These are phyloP conservation scores for Cephus spinipes DNA, from an alignment of 2,888 invertebrate species.

Conservation along the genomic window DNA sequence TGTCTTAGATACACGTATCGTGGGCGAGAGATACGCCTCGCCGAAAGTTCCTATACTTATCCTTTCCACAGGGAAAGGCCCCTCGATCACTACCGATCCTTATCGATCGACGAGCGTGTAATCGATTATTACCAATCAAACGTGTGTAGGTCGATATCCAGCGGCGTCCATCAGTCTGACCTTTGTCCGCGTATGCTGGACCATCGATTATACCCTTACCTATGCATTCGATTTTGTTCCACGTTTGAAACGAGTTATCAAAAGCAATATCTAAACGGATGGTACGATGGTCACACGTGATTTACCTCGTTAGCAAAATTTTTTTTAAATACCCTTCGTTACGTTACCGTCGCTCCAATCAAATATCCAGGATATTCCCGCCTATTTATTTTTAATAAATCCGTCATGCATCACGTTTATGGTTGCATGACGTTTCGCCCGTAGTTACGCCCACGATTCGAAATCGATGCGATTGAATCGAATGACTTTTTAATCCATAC, in stretches of 20 bases:
- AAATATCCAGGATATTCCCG: neutral
- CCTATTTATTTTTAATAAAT: neutral
- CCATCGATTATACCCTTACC: neutral
- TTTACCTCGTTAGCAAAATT: neutral
- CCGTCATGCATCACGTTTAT: neutral
- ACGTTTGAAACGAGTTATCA: neutral
- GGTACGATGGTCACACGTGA: neutral
- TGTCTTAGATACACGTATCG: neutral
- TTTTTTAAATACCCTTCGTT: neutral
- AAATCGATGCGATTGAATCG: neutral
- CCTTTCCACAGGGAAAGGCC: neutral
- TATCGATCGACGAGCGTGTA: constrained; percentile 16
- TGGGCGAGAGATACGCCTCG: neutral
- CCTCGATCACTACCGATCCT: constrained; percentile 14
- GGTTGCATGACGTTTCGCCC: neutral
- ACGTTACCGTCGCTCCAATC: neutral
- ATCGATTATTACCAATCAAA: constrained; percentile 14
- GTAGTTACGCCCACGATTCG: neutral
- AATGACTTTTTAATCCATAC: neutral
- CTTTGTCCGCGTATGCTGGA: neutral
- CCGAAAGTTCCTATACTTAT: constrained; percentile 10
- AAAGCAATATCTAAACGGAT: neutral
- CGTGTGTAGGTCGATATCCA: constrained; percentile 6
- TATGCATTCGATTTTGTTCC: neutral
- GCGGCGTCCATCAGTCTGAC: constrained; percentile 12